phyloP scores from a whole-genome alignment of 2,113 vertebrate species.

The Rhadina sibilatrix region DNA sequence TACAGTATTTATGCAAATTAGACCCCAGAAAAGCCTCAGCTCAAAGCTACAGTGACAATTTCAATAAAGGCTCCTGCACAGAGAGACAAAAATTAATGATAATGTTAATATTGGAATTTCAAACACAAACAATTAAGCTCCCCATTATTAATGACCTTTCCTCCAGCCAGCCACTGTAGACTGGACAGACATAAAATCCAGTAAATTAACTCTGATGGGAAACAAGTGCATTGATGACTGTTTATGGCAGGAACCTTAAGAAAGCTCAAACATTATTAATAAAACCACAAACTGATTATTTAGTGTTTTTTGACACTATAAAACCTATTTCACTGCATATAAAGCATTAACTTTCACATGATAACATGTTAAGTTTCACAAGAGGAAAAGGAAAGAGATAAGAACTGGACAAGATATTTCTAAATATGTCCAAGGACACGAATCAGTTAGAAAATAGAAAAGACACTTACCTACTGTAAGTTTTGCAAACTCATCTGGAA shows the following conservation, averaged over 20 bases:
- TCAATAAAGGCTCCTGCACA: neutral
- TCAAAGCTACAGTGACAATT: neutral
- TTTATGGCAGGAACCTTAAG: neutral
- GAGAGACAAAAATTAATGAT: neutral
- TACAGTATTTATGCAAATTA: neutral
- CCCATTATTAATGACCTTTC: neutral
- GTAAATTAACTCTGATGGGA: neutral
- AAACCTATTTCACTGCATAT: neutral
- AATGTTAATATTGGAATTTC: neutral
- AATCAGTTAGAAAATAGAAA: neutral
- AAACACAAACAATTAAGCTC: neutral
- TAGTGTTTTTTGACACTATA: neutral
- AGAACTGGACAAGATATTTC: neutral
- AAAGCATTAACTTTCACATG: neutral
- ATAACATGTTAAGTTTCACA: no score
- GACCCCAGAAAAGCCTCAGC: neutral
- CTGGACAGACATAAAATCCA: neutral
- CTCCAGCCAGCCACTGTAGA: neutral
- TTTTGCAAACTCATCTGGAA: slow-evolving; percentile 95
- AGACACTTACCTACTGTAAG: slow-evolving; percentile 90
- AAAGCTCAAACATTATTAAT: neutral
- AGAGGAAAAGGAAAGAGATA: neutral
- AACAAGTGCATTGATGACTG: neutral
- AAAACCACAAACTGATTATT: neutral
- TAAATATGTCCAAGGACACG: neutral